Conservation (phyloP, 2,797 vertebrate species). For the Gallirallus australis region DNA sequence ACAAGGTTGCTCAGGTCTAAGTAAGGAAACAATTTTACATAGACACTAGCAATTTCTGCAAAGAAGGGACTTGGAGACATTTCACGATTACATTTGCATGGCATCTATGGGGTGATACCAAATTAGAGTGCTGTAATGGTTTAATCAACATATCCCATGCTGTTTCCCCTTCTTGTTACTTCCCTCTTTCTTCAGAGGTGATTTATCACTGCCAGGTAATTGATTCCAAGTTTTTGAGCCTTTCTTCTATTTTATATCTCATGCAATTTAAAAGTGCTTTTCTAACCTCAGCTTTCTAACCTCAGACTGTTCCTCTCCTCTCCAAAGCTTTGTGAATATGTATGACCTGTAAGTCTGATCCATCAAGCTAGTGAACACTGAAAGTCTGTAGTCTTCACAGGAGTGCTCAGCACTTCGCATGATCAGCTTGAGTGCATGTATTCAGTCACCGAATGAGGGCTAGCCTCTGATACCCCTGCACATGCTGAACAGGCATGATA, state of each 20-base stretch:
- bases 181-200: conserved; percentile 17
- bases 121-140: not conserved
- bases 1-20: not conserved
- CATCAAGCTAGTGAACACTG: not conserved
- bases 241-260: conserved; percentile 9
- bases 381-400: not conserved
- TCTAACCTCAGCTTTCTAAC: not conserved
- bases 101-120: not conserved
- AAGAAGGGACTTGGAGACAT: not conserved
- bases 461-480: not conserved
- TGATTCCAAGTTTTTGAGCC: not conserved
- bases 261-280: not conserved
- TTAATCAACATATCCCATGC: not conserved
- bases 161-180: not conserved
- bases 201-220: conserved; percentile 43
- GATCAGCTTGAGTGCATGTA: not conserved
- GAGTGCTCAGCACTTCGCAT: not conserved
- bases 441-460: not conserved
- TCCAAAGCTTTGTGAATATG: not conserved
- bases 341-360: not conserved
- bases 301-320: not conserved
- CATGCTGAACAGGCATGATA: not conserved
- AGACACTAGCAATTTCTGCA: not conserved
- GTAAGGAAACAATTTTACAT: not conserved
- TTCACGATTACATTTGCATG: not conserved